Conservation (phyloP, 1,140 invertebrate species). For the Panonychus citri region DNA sequence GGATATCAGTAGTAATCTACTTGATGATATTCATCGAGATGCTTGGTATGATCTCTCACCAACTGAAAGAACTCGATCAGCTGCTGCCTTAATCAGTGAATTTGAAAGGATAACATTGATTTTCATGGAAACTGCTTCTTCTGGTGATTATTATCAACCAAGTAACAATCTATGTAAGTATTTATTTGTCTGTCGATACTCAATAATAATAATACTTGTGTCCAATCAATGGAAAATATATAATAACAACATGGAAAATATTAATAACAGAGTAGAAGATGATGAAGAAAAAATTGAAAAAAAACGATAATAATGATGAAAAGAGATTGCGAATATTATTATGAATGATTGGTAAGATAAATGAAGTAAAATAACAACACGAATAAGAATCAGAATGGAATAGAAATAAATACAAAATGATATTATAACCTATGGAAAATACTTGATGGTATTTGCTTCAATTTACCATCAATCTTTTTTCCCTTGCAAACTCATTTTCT, state of each 20-base stretch:
- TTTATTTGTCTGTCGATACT: neutral
- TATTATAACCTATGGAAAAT: no score
- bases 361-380: neutral
- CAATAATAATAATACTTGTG: neutral
- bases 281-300: no score
- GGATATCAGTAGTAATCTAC: neutral
- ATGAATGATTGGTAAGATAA: no score
- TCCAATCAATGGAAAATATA: no score
- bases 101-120: neutral
- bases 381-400: neutral
- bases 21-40: neutral
- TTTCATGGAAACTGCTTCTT: neutral
- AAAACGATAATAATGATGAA: no score
- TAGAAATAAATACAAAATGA: no score
- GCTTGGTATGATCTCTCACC: neutral
- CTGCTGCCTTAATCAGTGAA: neutral
- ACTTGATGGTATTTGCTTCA: neutral
- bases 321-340: no score
- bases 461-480: neutral
- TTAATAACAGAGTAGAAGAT: no score
- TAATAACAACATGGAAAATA: no score
- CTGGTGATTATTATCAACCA: neutral
- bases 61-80: neutral
- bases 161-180: neutral
- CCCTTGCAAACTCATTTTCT: neutral